Evolutionary conservation across 2,888 invertebrate genomes (phyloP).

Genomic region (Cheilosia vulpina): DNA sequence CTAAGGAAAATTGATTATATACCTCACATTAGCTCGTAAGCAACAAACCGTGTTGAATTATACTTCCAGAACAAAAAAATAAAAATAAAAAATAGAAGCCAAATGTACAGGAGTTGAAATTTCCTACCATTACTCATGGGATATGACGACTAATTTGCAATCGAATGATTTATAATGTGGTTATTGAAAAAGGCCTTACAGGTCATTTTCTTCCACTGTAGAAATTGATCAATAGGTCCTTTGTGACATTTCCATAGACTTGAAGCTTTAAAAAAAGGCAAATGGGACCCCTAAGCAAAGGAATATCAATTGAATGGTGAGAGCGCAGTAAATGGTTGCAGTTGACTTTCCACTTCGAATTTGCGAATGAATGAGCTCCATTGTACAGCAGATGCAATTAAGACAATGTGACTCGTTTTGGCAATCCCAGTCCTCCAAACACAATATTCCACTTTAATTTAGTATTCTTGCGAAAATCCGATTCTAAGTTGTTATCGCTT

Average conservation of each 20-base stretch:
- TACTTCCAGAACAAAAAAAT: background rate
- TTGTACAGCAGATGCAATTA: conserved; percentile 31
- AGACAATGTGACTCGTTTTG: conserved; percentile 5
- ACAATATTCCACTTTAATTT: conserved; percentile 19
- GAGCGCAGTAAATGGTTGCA: background rate
- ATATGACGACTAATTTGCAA: conserved; percentile 3
- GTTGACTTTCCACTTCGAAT: background rate
- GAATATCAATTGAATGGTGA: conserved; percentile 3
- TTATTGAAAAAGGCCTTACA: conserved; percentile 4
- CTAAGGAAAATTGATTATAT: background rate
- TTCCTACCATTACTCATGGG: background rate
- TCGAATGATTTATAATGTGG: conserved; percentile 30
- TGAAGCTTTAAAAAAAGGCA: background rate
- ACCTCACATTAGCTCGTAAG: background rate
- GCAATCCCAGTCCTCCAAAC: conserved; percentile 12
- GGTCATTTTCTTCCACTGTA: background rate
- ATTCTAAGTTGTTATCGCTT: conserved; percentile 2
- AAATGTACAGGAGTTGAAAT: background rate
- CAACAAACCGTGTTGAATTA: background rate
- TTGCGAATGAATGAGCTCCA: conserved; percentile 2
- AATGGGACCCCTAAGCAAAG: background rate
- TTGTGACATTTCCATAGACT: conserved; percentile 9
- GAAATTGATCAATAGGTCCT: conserved; percentile 39
- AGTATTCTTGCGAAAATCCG: background rate
- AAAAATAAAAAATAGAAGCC: conserved; percentile 5